Conservation (phyloP, 2,113 vertebrate genomes). For the Pithys albifrons region DNA sequence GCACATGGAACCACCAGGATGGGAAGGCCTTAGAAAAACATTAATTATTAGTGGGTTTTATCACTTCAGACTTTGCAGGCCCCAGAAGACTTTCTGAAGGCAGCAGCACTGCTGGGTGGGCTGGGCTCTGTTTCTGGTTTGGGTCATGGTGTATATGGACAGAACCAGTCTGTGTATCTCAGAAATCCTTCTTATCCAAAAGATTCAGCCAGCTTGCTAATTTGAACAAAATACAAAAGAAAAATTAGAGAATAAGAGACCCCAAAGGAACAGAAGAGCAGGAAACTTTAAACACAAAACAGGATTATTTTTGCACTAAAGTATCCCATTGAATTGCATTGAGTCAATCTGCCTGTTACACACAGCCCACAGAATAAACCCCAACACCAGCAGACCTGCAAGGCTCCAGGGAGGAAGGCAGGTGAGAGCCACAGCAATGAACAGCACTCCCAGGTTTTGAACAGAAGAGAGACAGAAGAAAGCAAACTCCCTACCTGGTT, state of each 20-base stretch:
- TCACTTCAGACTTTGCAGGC: background rate
- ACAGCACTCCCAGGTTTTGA: background rate
- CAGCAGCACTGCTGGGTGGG: background rate
- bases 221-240: background rate
- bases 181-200: background rate
- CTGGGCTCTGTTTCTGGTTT: background rate
- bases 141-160: background rate
- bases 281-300: conserved; percentile 37
- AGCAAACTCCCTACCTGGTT: background rate
- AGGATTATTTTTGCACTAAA: conserved; percentile 24
- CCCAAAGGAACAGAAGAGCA: background rate
- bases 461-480: background rate
- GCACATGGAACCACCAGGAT: background rate
- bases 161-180: background rate
- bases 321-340: background rate
- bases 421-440: background rate
- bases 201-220: background rate
- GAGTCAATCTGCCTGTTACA: background rate
- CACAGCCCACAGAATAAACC: background rate
- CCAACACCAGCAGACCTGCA: background rate
- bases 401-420: background rate
- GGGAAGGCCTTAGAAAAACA: background rate
- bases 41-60: background rate
- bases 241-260: background rate
- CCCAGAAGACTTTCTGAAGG: background rate